Evolutionary conservation across 2,888 invertebrate species (phyloP), one percentile per base, ranked within the genome.

Genomic region (Temnothorax rugatulus): DNA sequence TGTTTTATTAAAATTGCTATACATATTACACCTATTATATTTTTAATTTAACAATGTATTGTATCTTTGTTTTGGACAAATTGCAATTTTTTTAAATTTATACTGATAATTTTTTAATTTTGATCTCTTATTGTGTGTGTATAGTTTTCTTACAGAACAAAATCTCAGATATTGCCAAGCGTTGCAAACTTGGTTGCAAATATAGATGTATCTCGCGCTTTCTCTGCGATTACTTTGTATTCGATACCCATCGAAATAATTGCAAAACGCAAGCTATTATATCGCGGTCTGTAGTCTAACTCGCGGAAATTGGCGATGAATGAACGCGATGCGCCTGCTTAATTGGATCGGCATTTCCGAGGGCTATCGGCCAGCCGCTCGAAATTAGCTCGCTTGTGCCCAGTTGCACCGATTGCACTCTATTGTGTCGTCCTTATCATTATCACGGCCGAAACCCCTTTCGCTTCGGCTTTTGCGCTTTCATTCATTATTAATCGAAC

Each of bases 271-370:
- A 76, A 73, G 29, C 64, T 71, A 77, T 63, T 71, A 57, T 21
- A 73, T 34, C 52, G 41, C 18, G 47, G n/a, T 59, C 8, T 38
- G 47, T 52, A 57, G 64, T 38, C 54, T 84, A 85, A 69, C 25
- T 69, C 68, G 68, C 64, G 87, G 87, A 88, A 90, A 91, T 91
- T 89, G 88, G 79, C 90, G 87, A 90, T 90, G 84, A 90, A 91
- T 88, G 90, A 89, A 82, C 83, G 84, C 88, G 41, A 85, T 76
- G 84, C 84, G 38, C 61, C 68, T 18, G 85, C 86, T 90, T 90
- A 91, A 90, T 91, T 91, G 89, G 87, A 87, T 85, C 82, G 64
- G 81, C 61, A 83, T 87, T 84, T 66, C 50, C 76, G 73, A 68
- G 54, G 61, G 38, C 59, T 71, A 69, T 79, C 47, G 34, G 15